Evolutionary conservation across 1,140 invertebrate genomes (phyloP), one percentile per base, ranked within the genome.

Genomic region (Drosophila burlai): DNA sequence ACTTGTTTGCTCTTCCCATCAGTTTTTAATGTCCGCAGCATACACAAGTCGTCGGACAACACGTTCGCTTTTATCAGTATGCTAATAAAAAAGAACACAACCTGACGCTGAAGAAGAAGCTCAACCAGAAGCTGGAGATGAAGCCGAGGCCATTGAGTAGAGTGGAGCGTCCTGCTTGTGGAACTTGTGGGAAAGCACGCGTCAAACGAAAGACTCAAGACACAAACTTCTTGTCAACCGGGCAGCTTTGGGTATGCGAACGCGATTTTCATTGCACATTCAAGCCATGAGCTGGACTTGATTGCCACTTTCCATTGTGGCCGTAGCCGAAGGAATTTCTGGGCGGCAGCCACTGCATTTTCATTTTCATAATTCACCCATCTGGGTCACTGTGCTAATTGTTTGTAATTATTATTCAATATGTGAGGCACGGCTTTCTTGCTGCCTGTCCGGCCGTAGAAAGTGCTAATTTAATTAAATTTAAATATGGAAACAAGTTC

Each of bases 321-420:
- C 50, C 49, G 64, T 29, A 45, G 46, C 24, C 24, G 31, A 31
- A 55, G 76, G 55, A 59, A 65, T 79, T 66, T 59, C 47, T 74
- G 61, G 76, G 66, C 58, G 54, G 54, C 60, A 26, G 29, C 46
- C 36, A 18, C 45, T 57, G 47, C 36, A 77, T 69, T 76, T 72
- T 57, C 55, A 74, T 65, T 60, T 67, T 74, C 65, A 76, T 78
- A 89, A 84, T 84, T 74, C 55, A 89, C 21, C 60, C 75, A 90
- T 89, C 68, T 79, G 76, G 85, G 85, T 90, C 79, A 73, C 71
- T 76, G 82, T 82, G 85, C 85, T 89, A 89, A 90, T 85, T 85
- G 82, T 31, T 60, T 47, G 59, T 85, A 90, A 89, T 89, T 89
- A 89, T 89, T 90, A 89, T 89, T 89, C 85, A 89, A 89, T 89